phyloP scores from a whole-genome alignment of 2,797 vertebrate genomes.

The Myotis findleyi region DNA sequence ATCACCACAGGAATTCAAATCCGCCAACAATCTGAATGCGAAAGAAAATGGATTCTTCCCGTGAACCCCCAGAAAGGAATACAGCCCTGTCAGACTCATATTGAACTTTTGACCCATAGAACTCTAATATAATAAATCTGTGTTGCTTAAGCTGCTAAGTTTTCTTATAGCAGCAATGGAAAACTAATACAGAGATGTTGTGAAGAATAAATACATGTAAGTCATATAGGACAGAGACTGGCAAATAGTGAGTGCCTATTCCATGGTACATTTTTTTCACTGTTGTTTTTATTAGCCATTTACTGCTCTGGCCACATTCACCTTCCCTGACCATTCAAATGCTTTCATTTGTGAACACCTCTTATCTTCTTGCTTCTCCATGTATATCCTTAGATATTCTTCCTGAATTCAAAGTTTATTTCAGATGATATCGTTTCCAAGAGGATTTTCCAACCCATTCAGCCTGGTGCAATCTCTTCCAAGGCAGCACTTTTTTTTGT shows the following conservation, averaged over 20 bases:
- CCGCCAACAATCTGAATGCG: neutral
- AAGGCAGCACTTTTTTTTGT: neutral
- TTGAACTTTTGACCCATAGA: neutral
- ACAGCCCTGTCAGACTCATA: neutral
- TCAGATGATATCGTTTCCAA: neutral
- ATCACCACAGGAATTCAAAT: neutral
- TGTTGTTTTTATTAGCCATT: neutral
- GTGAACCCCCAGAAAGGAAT: neutral
- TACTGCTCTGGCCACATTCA: neutral
- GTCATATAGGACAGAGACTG: neutral
- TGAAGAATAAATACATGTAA: neutral
- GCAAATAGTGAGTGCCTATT: neutral
- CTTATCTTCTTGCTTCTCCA: neutral
- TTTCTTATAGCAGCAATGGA: neutral
- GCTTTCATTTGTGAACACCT: neutral
- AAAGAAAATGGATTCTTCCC: neutral
- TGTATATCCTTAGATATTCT: neutral
- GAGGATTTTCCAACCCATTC: neutral
- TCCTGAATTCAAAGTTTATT: neutral
- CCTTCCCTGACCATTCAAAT: neutral
- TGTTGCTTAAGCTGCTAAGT: neutral
- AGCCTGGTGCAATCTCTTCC: neutral
- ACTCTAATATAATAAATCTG: neutral
- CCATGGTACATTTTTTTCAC: neutral
- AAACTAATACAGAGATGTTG: neutral